These are phyloP conservation scores for Desoria tigrina DNA, from an alignment of 2,888 invertebrate species.

Conservation along the genomic window DNA sequence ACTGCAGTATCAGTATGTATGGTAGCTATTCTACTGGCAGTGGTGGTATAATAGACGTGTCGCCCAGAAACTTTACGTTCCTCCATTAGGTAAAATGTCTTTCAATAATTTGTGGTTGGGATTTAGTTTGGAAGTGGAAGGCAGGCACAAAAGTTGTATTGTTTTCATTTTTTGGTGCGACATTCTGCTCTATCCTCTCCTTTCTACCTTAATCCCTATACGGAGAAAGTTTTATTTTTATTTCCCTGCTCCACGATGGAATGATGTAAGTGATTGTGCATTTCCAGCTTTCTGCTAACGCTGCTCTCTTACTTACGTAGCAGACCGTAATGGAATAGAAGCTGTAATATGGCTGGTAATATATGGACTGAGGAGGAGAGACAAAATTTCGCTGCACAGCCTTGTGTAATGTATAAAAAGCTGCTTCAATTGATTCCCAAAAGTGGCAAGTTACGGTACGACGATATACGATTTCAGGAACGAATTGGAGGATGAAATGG, in stretches of 20 bases:
- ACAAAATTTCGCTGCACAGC: no score
- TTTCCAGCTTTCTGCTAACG: no score
- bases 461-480: conserved; percentile 3
- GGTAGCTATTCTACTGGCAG: neutral
- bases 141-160: conserved; percentile 21
- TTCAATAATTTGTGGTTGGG: conserved; percentile 26
- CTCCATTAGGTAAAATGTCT: conserved; percentile 22
- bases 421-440: no score
- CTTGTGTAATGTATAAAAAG: no score
- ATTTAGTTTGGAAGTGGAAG: conserved; percentile 16
- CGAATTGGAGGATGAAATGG: conserved; percentile 7
- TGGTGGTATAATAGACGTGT: neutral
- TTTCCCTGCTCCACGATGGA: conserved; percentile 12
- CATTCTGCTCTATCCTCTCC: conserved; percentile 9
- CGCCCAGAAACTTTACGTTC: conserved; percentile 9
- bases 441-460: no score
- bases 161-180: conserved; percentile 27
- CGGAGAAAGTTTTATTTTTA: conserved; percentile 23
- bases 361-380: no score
- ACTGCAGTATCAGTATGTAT: neutral
- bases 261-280: neutral
- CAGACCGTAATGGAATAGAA: no score
- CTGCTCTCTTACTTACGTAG: no score
- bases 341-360: no score
- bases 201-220: conserved; percentile 7